A percentile compares a stretch with the other conserved stretches of the same genome.
Conservation (phyloP, 2,888 invertebrate species). For the Ypsolopha sequella region DNA sequence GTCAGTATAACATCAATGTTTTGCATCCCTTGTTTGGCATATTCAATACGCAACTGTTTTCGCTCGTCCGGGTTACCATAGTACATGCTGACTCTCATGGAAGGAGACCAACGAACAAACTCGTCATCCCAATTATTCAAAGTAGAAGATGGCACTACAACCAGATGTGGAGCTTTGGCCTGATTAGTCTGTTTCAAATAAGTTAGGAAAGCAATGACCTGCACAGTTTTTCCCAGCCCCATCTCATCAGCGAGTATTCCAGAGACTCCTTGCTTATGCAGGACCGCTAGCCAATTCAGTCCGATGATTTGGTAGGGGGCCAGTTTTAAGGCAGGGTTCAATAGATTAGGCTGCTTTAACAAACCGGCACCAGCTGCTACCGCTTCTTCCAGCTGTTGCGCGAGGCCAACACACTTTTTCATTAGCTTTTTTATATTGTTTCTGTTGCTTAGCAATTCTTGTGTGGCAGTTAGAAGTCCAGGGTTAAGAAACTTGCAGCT, state of each 20-base stretch:
- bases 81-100: constrained; percentile 84
- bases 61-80: constrained; percentile 91
- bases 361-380: constrained; percentile 83
- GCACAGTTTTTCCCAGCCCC: constrained; percentile 95
- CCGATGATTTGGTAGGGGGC: constrained; percentile 92
- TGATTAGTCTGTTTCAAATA: constrained; percentile 86
- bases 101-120: constrained; percentile 83
- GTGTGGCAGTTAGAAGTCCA: constrained; percentile 85
- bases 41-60: constrained; percentile 79
- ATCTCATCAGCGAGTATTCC: constrained; percentile 98
- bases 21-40: constrained; percentile 78
- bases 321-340: constrained; percentile 79
- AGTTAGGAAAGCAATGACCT: constrained; percentile 92
- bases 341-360: constrained; percentile 78
- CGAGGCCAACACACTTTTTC: constrained; percentile 87
- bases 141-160: constrained; percentile 96
- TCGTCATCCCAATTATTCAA: constrained; percentile 92
- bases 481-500: constrained; percentile 78
- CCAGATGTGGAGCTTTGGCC: constrained; percentile 84
- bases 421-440: constrained; percentile 84
- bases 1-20: constrained; percentile 89
- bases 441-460: constrained; percentile 78
- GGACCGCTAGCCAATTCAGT: constrained; percentile 92
- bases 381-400: constrained; percentile 82
- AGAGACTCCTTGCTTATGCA: constrained; percentile 90